These are phyloP conservation scores for Neosilurus mollespiculum DNA, from an alignment of 2,797 vertebrate species.

Conservation along the genomic window DNA sequence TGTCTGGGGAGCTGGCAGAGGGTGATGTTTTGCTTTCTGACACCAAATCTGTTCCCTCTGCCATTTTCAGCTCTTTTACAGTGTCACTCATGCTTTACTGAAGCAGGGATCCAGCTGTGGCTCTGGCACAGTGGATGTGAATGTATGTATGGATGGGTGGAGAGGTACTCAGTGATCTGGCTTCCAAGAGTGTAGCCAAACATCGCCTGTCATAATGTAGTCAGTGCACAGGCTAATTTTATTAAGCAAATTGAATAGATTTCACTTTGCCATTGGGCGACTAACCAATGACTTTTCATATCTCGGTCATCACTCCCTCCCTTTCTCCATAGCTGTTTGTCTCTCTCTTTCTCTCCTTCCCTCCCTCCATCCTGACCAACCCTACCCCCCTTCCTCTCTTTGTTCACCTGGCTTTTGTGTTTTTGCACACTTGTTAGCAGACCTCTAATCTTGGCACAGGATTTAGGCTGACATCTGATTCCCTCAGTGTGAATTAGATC, in stretches of 20 bases:
- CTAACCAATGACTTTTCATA: slow-evolving; percentile 60
- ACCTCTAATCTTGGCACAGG: slow-evolving; percentile 33
- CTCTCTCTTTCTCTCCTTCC: background rate
- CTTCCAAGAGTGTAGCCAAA: slow-evolving; percentile 46
- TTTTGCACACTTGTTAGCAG: slow-evolving; percentile 25
- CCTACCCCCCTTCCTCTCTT: slow-evolving; percentile 3
- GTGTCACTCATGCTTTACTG: slow-evolving; percentile 41
- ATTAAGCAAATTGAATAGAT: slow-evolving; percentile 78
- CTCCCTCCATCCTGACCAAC: slow-evolving; percentile 13
- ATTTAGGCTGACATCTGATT: slow-evolving; percentile 45
- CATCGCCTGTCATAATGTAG: slow-evolving; percentile 64
- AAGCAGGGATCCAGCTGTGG: slow-evolving; percentile 2
- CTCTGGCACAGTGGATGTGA: background rate
- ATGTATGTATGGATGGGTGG: background rate
- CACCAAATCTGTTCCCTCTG: slow-evolving; percentile 52
- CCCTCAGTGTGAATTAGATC: slow-evolving; percentile 34
- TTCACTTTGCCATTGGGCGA: slow-evolving; percentile 67
- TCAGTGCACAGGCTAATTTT: slow-evolving; percentile 73
- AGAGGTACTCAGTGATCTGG: slow-evolving; percentile 36
- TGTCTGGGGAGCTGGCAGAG: slow-evolving; percentile 44
- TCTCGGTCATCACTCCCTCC: slow-evolving; percentile 49
- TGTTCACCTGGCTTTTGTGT: slow-evolving; percentile 41
- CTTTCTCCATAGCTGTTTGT: background rate
- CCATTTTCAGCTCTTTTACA: slow-evolving; percentile 52
- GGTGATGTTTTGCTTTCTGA: slow-evolving; percentile 57